A percentile compares a stretch with the other conserved stretches of the same genome.
These are phyloP conservation scores for Oncorhynchus kisutch DNA, from an alignment of 2,113 vertebrate species.

Conservation along the genomic window DNA sequence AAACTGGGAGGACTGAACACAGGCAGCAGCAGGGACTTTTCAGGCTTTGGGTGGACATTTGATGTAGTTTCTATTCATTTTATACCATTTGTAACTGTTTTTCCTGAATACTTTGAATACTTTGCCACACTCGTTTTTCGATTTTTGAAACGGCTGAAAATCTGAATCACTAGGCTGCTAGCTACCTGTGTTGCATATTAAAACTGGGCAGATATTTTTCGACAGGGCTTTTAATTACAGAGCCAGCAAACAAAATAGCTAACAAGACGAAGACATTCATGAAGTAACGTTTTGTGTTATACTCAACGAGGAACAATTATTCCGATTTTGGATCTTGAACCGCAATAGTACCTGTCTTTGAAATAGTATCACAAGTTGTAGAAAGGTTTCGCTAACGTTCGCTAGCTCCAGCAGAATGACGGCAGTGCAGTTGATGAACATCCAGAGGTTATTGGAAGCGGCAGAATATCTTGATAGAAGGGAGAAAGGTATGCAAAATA, in stretches of 20 bases:
- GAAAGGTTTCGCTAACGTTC: conserved; percentile 26
- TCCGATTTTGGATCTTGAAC: conserved; percentile 21
- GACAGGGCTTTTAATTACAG: conserved; percentile 21
- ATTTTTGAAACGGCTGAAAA: conserved; percentile 38
- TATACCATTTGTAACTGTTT: conserved; percentile 59
- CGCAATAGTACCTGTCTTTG: conserved; percentile 17
- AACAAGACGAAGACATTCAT: conserved; percentile 6
- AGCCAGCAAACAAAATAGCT: conserved; percentile 29
- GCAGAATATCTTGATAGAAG: conserved; percentile 93
- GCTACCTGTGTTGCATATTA: conserved; percentile 24
- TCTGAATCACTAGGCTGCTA: conserved; percentile 43
- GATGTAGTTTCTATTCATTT: conserved; percentile 65
- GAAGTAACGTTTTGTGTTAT: conserved; percentile 11
- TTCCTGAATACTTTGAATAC: conserved; percentile 57
- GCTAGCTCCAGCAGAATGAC: conserved; percentile 77
- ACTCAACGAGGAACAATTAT: conserved; percentile 34
- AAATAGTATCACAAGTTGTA: neutral
- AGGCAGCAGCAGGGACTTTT: conserved; percentile 58
- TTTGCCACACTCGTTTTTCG: conserved; percentile 55
- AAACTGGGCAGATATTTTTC: conserved; percentile 28
- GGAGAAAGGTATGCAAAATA: conserved; percentile 77
- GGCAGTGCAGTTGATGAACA: conserved; percentile 87
- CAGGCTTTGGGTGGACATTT: conserved; percentile 60
- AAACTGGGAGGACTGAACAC: conserved; percentile 84
- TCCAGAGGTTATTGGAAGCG: conserved; percentile 92